Percentiles rank a stretch among this genome's conserved stretches.
These are phyloP conservation scores for Phyllotreta striolata DNA, from an alignment of 2,888 invertebrate species.

Conservation along the genomic window DNA sequence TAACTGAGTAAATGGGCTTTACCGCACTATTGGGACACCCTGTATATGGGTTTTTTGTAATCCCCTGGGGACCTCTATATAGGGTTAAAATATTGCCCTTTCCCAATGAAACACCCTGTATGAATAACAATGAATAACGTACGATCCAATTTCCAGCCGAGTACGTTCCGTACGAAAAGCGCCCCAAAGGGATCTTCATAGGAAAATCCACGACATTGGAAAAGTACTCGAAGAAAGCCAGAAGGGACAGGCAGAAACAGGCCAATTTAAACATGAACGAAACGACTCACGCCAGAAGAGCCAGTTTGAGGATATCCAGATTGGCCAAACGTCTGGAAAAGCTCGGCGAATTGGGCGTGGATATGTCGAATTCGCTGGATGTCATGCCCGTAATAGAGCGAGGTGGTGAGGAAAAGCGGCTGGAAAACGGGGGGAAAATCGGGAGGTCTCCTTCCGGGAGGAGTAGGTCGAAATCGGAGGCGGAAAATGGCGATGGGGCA, in stretches of 20 bases:
- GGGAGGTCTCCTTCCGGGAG: no score
- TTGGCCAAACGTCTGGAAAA: slow-evolving; percentile 62
- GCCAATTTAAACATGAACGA: slow-evolving; percentile 59
- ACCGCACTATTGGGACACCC: no score
- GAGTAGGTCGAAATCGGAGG: no score
- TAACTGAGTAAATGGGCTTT: no score
- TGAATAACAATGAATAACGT: no score
- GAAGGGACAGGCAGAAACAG: slow-evolving; percentile 61
- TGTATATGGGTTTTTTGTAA: no score
- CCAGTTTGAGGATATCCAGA: slow-evolving; percentile 60
- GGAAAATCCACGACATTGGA: slow-evolving; percentile 58
- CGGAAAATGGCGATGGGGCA: no score
- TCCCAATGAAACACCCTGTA: no score
- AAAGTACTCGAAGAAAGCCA: slow-evolving; percentile 61
- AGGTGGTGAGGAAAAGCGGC: no score
- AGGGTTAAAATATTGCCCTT: no score
- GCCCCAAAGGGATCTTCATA: slow-evolving; percentile 63
- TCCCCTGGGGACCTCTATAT: no score
- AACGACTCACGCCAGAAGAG: slow-evolving; percentile 58
- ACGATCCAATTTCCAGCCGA: slow-evolving; percentile 69
- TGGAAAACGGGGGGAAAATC: no score
- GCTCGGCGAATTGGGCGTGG: slow-evolving; percentile 63
- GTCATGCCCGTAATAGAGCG: slow-evolving; percentile 60
- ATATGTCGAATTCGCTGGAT: slow-evolving; percentile 64
- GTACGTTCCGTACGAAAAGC: slow-evolving; percentile 74